A percentile compares a stretch with the other conserved stretches of the same genome.
Conservation (phyloP, 1,140 invertebrate genomes). For the Drosophila pachea region DNA sequence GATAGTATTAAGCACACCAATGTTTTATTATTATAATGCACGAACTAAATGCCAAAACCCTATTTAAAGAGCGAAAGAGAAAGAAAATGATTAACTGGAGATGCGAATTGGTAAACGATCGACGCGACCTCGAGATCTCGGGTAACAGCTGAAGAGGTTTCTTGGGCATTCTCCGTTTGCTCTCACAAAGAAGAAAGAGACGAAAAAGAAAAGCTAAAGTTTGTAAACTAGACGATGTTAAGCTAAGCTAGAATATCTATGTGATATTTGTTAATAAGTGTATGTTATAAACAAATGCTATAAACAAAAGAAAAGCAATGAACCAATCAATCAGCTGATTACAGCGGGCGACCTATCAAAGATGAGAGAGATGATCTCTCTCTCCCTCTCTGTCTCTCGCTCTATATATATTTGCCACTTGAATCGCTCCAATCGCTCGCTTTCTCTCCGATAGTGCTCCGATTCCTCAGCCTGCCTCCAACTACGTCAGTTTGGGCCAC, state of each 20-base stretch:
- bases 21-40: slow-evolving; percentile 53
- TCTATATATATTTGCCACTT: slow-evolving; percentile 31
- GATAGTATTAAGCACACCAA: slow-evolving; percentile 53
- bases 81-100: slow-evolving; percentile 12
- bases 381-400: slow-evolving; percentile 36
- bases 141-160: no score
- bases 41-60: slow-evolving; percentile 69
- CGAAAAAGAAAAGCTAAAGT: background rate
- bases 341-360: slow-evolving; percentile 30
- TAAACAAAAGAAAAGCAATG: slow-evolving; percentile 21
- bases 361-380: slow-evolving; percentile 39
- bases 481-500: no score
- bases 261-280: slow-evolving; percentile 63
- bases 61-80: slow-evolving; percentile 24
- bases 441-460: no score
- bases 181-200: slow-evolving; percentile 4
- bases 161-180: no score
- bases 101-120: background rate
- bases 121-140: no score
- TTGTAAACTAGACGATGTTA: slow-evolving; percentile 37
- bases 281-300: slow-evolving; percentile 51
- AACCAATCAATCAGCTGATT: slow-evolving; percentile 2
- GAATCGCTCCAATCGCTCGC: no score
- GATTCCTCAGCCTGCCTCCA: no score
- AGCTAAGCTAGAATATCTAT: slow-evolving; percentile 60